Percentiles rank a stretch among this genome's conserved stretches.
phyloP scores from a whole-genome alignment of 2,888 invertebrate genomes.

The Pterostichus madidus region DNA sequence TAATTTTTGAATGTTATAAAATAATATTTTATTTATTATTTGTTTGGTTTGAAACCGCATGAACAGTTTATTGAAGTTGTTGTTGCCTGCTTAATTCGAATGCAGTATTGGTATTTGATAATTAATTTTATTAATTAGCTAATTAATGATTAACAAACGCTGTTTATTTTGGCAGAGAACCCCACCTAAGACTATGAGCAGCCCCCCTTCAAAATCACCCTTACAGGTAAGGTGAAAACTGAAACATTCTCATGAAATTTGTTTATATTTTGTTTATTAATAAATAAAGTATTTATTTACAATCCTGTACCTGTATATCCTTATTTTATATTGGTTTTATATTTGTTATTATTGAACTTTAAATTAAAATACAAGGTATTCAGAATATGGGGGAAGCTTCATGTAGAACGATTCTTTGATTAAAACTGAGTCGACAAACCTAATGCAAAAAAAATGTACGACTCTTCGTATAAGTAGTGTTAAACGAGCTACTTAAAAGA shows the following conservation, averaged over 20 bases:
- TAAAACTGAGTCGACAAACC: too few relatives aligned
- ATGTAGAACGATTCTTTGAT: too few relatives aligned
- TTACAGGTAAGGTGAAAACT: slow-evolving; percentile 81
- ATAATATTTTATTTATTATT: slow-evolving; percentile 7
- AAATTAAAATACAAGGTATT: too few relatives aligned
- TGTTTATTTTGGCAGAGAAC: slow-evolving; percentile 75
- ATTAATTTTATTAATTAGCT: slow-evolving; percentile 26
- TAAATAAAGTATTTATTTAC: background rate
- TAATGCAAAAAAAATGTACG: too few relatives aligned
- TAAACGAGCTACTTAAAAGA: too few relatives aligned
- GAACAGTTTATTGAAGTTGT: background rate
- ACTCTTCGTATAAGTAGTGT: too few relatives aligned
- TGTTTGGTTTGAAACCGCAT: slow-evolving; percentile 18
- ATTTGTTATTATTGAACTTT: too few relatives aligned
- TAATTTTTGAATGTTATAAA: slow-evolving; percentile 27
- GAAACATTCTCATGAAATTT: slow-evolving; percentile 1
- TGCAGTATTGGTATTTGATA: slow-evolving; percentile 36
- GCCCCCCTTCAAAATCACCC: slow-evolving; percentile 82
- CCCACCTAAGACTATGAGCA: slow-evolving; percentile 80
- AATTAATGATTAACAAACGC: slow-evolving; percentile 37
- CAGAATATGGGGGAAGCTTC: too few relatives aligned
- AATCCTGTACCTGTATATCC: too few relatives aligned
- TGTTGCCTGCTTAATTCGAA: slow-evolving; percentile 22
- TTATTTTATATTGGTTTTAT: too few relatives aligned
- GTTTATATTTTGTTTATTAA: background rate